Conservation (phyloP, 2,888 invertebrate species). For the Drosophila barbarae region DNA sequence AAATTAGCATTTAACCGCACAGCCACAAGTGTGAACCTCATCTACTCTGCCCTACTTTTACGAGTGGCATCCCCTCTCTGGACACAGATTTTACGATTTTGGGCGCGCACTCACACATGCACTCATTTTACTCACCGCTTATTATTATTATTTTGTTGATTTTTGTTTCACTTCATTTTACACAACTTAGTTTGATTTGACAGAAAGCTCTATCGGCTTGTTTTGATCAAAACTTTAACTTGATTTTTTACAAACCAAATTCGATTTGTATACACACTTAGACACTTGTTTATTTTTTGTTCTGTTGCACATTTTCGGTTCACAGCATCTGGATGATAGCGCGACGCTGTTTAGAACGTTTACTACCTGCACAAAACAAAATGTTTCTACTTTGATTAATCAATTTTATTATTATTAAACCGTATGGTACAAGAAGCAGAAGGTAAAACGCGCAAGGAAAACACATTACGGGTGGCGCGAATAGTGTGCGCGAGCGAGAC, state of each 20-base stretch:
- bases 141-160: conserved; percentile 20
- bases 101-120: conserved; percentile 53
- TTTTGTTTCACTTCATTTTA: conserved; percentile 51
- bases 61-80: background rate
- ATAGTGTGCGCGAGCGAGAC: conserved; percentile 53
- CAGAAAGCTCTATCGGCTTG: conserved; percentile 31
- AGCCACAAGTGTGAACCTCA: background rate
- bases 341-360: conserved; percentile 50
- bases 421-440: conserved; percentile 63
- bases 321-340: conserved; percentile 29
- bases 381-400: conserved; percentile 67
- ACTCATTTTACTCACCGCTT: conserved; percentile 52
- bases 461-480: conserved; percentile 33
- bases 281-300: conserved; percentile 34
- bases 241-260: conserved; percentile 28
- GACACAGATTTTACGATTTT: conserved; percentile 38
- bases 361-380: conserved; percentile 56
- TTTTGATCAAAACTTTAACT: conserved; percentile 13
- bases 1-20: conserved; percentile 7
- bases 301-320: conserved; percentile 49
- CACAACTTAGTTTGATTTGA: conserved; percentile 45
- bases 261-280: conserved; percentile 35
- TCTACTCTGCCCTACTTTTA: background rate
- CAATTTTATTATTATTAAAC: conserved; percentile 72
- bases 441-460: conserved; percentile 55